Percentiles rank a stretch among this genome's conserved stretches.
phyloP scores from a whole-genome alignment of 2,113 vertebrate genomes.

The Dascyllus trimaculatus region DNA sequence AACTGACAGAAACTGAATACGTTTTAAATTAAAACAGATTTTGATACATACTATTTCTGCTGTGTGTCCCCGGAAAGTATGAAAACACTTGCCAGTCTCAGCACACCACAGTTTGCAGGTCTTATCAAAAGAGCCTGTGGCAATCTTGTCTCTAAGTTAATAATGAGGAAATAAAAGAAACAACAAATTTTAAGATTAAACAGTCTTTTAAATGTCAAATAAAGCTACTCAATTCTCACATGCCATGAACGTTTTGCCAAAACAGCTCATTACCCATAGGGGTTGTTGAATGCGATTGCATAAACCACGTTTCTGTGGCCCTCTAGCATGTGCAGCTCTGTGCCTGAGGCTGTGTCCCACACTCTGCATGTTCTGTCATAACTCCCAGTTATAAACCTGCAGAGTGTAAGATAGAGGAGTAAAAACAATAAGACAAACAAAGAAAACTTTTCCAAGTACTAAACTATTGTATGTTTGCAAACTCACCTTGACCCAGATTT shows the following conservation, averaged over 20 bases:
- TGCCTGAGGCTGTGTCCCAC: slow-evolving; percentile 93
- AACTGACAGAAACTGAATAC: background rate
- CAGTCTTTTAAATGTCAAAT: slow-evolving; percentile 4
- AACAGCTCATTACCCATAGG: slow-evolving; percentile 89
- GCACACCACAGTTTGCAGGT: slow-evolving; percentile 95
- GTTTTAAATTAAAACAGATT: background rate
- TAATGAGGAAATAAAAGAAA: slow-evolving; percentile 34
- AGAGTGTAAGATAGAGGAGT: slow-evolving; percentile 23
- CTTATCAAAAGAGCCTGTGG: slow-evolving; percentile 97
- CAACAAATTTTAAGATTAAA: background rate
- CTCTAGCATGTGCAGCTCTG: slow-evolving; percentile 87
- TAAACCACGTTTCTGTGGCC: slow-evolving; percentile 96
- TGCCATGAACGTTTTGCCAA: background rate
- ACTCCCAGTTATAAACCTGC: slow-evolving; percentile 96
- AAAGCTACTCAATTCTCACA: background rate
- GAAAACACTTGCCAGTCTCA: slow-evolving; percentile 92
- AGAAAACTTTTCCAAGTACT: background rate
- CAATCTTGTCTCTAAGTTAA: slow-evolving; percentile 92
- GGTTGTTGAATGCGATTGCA: slow-evolving; percentile 96
- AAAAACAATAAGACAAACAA: background rate
- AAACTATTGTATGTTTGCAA: slow-evolving; percentile 23
- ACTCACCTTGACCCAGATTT: slow-evolving; percentile 96
- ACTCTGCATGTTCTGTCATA: slow-evolving; percentile 96
- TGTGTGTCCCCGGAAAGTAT: slow-evolving; percentile 92
- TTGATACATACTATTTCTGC: slow-evolving; percentile 93